These are phyloP conservation scores for Lethenteron reissneri DNA, from an alignment of 2,113 vertebrate genomes.

Conservation along the genomic window DNA sequence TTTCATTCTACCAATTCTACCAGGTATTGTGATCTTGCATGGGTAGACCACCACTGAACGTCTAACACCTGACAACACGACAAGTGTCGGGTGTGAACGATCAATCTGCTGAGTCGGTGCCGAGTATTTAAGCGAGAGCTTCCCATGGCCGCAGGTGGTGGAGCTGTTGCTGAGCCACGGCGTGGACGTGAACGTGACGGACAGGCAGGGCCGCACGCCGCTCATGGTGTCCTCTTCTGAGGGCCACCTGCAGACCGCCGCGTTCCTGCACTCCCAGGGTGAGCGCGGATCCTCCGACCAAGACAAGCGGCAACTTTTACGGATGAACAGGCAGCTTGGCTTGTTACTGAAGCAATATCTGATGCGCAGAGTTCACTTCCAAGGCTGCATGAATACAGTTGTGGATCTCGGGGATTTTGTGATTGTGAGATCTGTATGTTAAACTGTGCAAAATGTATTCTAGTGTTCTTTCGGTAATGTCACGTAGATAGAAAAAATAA, in stretches of 20 bases:
- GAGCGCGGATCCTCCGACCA: conserved; percentile 9
- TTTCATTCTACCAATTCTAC: background rate
- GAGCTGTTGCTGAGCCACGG: conserved; percentile 49
- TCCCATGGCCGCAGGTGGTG: conserved; percentile 37
- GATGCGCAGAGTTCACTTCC: background rate
- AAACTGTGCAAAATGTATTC: background rate
- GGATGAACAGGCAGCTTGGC: too few species aligned
- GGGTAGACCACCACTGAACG: background rate
- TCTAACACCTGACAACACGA: background rate
- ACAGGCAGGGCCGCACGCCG: conserved; percentile 79
- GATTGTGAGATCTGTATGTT: background rate
- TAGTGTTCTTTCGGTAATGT: background rate
- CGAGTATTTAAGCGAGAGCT: background rate
- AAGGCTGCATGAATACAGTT: background rate
- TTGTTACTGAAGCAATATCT: too few species aligned
- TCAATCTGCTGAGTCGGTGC: background rate
- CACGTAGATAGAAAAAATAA: background rate
- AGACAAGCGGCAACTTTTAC: too few species aligned
- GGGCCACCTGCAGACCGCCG: conserved; percentile 67
- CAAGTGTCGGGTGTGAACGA: background rate
- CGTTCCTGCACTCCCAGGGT: conserved; percentile 81
- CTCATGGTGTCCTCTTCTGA: conserved; percentile 92
- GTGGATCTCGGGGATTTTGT: background rate
- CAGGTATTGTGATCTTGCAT: background rate
- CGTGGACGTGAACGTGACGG: conserved; percentile 61